Percentiles rank a stretch among this genome's conserved stretches.
These are phyloP conservation scores for Listrodromus nycthemerus DNA, from an alignment of 2,888 invertebrate species.

Conservation along the genomic window DNA sequence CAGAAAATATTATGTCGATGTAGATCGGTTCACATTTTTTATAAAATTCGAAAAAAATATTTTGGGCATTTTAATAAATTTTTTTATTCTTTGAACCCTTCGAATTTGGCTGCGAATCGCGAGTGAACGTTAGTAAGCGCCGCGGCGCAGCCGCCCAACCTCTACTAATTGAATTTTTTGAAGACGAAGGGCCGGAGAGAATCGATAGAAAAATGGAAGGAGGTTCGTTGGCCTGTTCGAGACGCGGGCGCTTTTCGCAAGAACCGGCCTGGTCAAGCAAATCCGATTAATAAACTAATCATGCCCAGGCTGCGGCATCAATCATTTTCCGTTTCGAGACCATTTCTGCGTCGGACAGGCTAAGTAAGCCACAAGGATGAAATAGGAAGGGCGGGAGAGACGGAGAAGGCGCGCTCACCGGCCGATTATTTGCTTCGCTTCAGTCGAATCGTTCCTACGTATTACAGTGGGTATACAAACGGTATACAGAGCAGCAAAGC, in stretches of 20 bases:
- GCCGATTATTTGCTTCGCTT: constrained; percentile 75
- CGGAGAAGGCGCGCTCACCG: constrained; percentile 35
- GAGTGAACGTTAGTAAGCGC: no score
- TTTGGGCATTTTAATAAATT: no score
- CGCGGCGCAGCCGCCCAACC: neutral
- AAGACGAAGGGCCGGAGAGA: neutral
- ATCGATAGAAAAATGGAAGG: constrained; percentile 21
- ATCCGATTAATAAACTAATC: constrained; percentile 81
- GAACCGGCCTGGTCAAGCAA: constrained; percentile 72
- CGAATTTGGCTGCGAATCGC: no score
- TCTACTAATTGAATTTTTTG: constrained; percentile 1
- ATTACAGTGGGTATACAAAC: constrained; percentile 31
- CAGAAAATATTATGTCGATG: no score
- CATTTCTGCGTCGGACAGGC: constrained; percentile 77
- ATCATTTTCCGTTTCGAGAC: constrained; percentile 77
- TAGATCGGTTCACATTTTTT: no score
- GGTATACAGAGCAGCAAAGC: constrained; percentile 26
- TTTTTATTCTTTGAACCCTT: no score
- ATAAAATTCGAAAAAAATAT: no score
- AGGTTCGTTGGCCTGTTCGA: neutral
- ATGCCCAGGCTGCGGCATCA: constrained; percentile 78
- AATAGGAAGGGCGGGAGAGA: constrained; percentile 9
- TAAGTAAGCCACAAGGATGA: constrained; percentile 70
- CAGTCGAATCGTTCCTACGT: constrained; percentile 70
- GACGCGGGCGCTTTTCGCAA: constrained; percentile 4